Conservation (phyloP, 92 coral and sea anemone genomes). For the Phenganax marumi region DNA sequence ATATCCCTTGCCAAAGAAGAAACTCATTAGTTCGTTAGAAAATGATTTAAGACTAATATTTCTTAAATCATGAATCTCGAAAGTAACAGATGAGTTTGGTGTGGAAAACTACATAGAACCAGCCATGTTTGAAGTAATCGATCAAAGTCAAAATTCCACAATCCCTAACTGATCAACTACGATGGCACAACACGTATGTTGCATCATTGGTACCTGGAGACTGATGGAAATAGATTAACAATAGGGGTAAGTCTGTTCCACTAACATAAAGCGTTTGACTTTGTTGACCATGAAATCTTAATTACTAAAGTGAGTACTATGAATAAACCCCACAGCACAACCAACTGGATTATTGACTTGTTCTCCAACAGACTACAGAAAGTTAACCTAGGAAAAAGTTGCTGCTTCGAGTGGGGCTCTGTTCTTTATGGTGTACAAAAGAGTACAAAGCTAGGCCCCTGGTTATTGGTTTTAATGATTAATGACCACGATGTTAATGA, state of each 20-base stretch:
- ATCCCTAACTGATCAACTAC: background rate
- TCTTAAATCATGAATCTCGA: conserved; percentile 32
- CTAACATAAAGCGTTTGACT: background rate
- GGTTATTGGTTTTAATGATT: conserved; percentile 11
- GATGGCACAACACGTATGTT: background rate
- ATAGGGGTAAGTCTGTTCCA: background rate
- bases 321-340: conserved; percentile 9
- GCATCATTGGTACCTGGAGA: background rate
- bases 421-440: background rate
- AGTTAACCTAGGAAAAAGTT: background rate
- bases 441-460: background rate
- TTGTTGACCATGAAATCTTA: background rate
- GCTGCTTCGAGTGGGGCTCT: background rate
- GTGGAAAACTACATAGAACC: conserved; percentile 44
- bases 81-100: conserved; percentile 40
- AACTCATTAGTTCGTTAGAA: conserved; percentile 29
- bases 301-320: background rate
- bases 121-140: conserved; percentile 44
- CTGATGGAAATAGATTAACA: background rate
- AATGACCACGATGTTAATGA: background rate
- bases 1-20: conserved; percentile 38
- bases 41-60: conserved; percentile 50
- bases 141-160: background rate
- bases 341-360: background rate
- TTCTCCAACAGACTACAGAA: background rate